Evolutionary conservation across 2,888 invertebrate genomes (phyloP).

Genomic region (Nudaria mundana): DNA sequence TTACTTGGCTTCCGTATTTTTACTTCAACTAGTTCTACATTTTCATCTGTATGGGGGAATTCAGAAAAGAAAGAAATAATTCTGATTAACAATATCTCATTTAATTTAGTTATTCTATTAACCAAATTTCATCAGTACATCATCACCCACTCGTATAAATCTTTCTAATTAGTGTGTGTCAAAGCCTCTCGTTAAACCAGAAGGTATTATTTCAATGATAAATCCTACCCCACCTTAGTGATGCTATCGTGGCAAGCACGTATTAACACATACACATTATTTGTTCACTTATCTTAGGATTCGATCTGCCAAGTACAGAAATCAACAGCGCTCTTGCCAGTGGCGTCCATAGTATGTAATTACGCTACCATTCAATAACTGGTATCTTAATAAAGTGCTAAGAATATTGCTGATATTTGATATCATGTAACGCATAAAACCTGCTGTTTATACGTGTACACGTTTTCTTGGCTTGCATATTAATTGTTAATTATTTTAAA

Average conservation of each 20-base stretch:
- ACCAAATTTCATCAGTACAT: background rate
- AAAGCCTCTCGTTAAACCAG: conserved; percentile 28
- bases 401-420: conserved; percentile 55
- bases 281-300: conserved; percentile 52
- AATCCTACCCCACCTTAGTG: conserved; percentile 22
- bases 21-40: too few species aligned
- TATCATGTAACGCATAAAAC: conserved; percentile 13
- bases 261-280: conserved; percentile 49
- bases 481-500: too few species aligned
- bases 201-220: conserved; percentile 35
- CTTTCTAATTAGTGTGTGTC: conserved; percentile 20
- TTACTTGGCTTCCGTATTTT: too few species aligned
- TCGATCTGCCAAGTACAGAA: conserved; percentile 51
- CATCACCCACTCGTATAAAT: conserved; percentile 19
- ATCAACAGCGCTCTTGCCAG: conserved; percentile 53
- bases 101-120: too few species aligned
- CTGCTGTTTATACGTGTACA: conserved; percentile 12
- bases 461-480: conserved; percentile 9
- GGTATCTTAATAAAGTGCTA: conserved; percentile 72
- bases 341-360: conserved; percentile 63
- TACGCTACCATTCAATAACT: conserved; percentile 64
- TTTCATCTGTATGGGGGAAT: too few species aligned
- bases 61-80: too few species aligned
- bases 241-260: conserved; percentile 30
- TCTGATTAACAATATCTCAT: too few species aligned